Base-by-base conservation (phyloP, 2,113 vertebrate genomes). In the Corapipo altera region DNA sequence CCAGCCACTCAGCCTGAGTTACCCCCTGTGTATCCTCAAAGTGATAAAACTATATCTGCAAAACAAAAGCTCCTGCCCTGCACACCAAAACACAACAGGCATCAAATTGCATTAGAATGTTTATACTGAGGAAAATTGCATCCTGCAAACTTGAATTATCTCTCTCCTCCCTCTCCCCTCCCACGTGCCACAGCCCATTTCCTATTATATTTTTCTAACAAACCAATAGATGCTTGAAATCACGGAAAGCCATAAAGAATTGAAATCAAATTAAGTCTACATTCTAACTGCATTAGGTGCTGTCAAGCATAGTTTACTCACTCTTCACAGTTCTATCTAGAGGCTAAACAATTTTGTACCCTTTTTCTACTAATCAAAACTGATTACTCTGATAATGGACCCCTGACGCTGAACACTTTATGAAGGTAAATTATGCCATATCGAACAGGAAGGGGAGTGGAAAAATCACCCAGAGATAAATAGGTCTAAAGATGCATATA, bases 81-180 rank as follows among this genome's bases (percentile, higher is more conserved):
- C 9, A 2, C 97, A 97, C 97, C 98, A 98, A 98, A 98, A 98
- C 98, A 98, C 98, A 98, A 97, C 79, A 95, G 98, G 98, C 97
- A 97, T 98, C 98, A 98, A 98, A 99, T 99, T 98, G 98, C 98
- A 98, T 99, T 99, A 99, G 98, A 98, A 98, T 98, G 98, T 98
- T 98, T 98, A 98, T 98, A 99, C 98, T 98, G 98, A 98, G 98
- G 98, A 97, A 99, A 99, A 99, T 98, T 99, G 98, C 98, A 99
- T 99, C 98, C 98, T 99, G 98, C 98, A 99, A 98, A 99, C 98
- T 98, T 98, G 98, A 98, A 99, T 99, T 98, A 98, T 98, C 98
- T 98, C 93, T 97, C 96, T 91, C 89, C 95, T 98, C 98, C 98
- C 93, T 97, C 96, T 97, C 88, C 92, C 96, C 96, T 95, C 96